Percentiles rank a stretch among this genome's conserved stretches.
Conservation (phyloP, 2,113 vertebrate genomes). For the Rhabdornis inornatus region DNA sequence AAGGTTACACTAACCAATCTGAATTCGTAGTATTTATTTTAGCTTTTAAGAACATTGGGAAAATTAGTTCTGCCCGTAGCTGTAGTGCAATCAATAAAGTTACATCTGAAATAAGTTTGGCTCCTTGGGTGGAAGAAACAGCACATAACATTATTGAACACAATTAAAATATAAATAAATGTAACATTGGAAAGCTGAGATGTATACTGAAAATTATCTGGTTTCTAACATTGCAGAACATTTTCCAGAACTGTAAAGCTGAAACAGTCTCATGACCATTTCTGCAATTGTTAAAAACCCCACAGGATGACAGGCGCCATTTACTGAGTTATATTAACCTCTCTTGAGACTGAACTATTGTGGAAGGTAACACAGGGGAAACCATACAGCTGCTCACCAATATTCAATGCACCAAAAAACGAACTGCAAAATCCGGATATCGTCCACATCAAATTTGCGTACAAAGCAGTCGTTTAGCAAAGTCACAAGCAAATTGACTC, state of each 20-base stretch:
- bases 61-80: conserved; percentile 12
- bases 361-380: not conserved
- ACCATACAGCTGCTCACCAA: not conserved
- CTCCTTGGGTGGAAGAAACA: not conserved
- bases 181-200: not conserved
- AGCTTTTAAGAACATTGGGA: not conserved
- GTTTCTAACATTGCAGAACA: not conserved
- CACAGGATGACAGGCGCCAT: not conserved
- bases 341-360: not conserved
- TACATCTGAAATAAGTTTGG: conserved; percentile 43
- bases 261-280: not conserved
- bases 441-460: not conserved
- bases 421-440: not conserved
- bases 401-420: not conserved
- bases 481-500: not conserved
- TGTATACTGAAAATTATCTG: conserved; percentile 6
- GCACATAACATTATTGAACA: not conserved
- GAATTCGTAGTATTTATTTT: not conserved
- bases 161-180: conserved; percentile 43
- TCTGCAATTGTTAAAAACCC: not conserved
- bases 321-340: not conserved
- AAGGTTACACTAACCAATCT: not conserved
- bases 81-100: conserved; percentile 20
- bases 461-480: not conserved
- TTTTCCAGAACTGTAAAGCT: conserved; percentile 1